Evolutionary conservation across 2,797 vertebrate genomes (phyloP).

Genomic region (Rhyacichthys aspro): DNA sequence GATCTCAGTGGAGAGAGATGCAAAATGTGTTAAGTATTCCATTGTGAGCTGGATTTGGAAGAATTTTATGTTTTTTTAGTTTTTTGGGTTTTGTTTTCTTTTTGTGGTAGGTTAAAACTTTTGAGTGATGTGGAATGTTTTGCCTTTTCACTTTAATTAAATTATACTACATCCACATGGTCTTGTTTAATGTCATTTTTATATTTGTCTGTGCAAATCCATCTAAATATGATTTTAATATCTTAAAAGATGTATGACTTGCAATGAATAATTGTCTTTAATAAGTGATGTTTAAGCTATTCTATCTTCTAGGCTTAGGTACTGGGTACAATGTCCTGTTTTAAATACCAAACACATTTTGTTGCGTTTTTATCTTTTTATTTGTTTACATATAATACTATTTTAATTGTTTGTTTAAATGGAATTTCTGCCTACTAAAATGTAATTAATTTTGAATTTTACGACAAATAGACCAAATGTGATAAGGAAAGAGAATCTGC

Average conservation of each 20-base stretch:
- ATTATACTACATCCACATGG: slow-evolving; percentile 12
- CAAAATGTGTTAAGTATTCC: slow-evolving; percentile 20
- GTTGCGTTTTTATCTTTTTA: neutral
- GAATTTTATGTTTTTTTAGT: slow-evolving; percentile 14
- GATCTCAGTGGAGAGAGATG: slow-evolving; percentile 14
- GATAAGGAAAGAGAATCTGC: too few relatives aligned
- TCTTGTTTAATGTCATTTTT: slow-evolving; percentile 31
- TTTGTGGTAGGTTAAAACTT: neutral
- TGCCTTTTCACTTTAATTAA: slow-evolving; percentile 41
- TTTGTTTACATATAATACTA: slow-evolving; percentile 3
- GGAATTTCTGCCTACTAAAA: neutral
- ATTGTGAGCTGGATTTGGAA: slow-evolving; percentile 20
- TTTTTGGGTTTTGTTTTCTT: slow-evolving; percentile 15
- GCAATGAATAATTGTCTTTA: neutral
- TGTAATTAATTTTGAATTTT: neutral
- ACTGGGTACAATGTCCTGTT: too few relatives aligned
- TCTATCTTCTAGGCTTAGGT: too few relatives aligned
- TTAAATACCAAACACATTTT: too few relatives aligned
- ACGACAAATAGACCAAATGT: too few relatives aligned
- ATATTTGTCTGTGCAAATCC: slow-evolving; percentile 1
- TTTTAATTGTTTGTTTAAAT: neutral
- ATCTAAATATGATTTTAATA: neutral
- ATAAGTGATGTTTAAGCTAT: too few relatives aligned
- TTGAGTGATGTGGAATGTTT: slow-evolving; percentile 31
- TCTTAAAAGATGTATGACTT: neutral